A percentile compares a stretch with the other conserved stretches of the same genome.
phyloP scores from a whole-genome alignment of 2,888 invertebrate species.

The Phasia obesa region DNA sequence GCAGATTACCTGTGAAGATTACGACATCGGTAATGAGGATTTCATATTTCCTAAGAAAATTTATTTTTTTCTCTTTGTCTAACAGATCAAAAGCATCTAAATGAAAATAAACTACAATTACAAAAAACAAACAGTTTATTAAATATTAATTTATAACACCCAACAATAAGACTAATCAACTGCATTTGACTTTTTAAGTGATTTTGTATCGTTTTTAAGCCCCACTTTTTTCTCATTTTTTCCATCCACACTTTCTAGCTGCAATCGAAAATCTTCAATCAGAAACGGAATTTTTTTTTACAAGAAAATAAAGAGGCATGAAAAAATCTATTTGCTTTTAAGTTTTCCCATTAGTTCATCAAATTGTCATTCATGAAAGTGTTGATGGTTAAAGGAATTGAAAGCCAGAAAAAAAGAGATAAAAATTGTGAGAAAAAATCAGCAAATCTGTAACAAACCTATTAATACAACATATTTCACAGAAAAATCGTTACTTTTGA shows the following conservation, averaged over 20 bases:
- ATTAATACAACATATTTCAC: constrained; percentile 66
- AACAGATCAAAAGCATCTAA: not conserved
- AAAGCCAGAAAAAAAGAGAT: constrained; percentile 24
- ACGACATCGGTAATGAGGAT: too few species aligned
- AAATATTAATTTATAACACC: not conserved
- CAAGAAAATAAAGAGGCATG: not conserved
- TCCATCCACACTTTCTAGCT: constrained; percentile 15
- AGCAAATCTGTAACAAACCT: constrained; percentile 63
- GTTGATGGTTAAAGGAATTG: constrained; percentile 37
- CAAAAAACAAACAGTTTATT: not conserved
- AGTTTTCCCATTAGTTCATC: constrained; percentile 68
- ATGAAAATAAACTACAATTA: not conserved
- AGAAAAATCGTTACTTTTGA: constrained; percentile 67
- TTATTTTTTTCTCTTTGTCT: too few species aligned
- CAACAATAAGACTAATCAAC: constrained; percentile 41
- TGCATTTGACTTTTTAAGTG: constrained; percentile 45
- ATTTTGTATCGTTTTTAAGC: constrained; percentile 43
- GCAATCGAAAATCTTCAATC: constrained; percentile 44
- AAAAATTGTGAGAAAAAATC: constrained; percentile 17
- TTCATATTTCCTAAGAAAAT: too few species aligned
- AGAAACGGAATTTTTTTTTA: constrained; percentile 26
- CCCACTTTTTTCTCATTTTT: constrained; percentile 5
- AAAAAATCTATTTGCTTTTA: constrained; percentile 57
- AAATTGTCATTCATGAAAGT: constrained; percentile 68
- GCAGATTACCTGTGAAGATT: too few species aligned